Base-by-base conservation (phyloP, 1,140 invertebrate species). In the Eupristina koningsbergeri region DNA sequence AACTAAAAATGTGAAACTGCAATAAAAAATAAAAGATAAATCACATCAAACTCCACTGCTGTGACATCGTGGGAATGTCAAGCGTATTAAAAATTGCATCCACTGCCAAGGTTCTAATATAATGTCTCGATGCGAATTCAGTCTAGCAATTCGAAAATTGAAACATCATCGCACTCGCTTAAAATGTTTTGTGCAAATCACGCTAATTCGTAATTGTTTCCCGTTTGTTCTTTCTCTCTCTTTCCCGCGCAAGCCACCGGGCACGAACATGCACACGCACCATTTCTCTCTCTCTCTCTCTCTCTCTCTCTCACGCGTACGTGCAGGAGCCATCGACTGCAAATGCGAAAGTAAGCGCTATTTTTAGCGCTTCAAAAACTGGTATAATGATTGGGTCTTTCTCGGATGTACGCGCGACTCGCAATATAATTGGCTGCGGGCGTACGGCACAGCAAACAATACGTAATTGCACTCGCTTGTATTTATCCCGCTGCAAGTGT, bases 301-400 rank as follows among this genome's bases (percentile, higher is more conserved):
- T 26, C 69, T 26, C 69, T 41, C 69, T 22, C 39, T 31, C 41
- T 3, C 39, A 22, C 39, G 39, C 34, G 29, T 13, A 19, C 36
- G 22, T 13, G 17, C 19, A 6, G 15, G 19, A 17, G n/a, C 17
- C 17, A 61, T 22, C 34, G 45, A 53, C 26, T 39, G 75, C 75
- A 22, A 2, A 31, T 3, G 75, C 31, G 75, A 77, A 50, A 77
- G 34, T 17, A 17, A 39, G 13, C 19, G 71, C 71, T 81, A 81
- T 81, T 81, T 81, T 75, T 75, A 75, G 58, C 80, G 50, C 50
- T 81, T 81, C n/a, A 22, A 81, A 81, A 81, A 81, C 71, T 58
- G 47, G 69, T 47, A 74, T 45, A 74, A 74, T 31, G 34, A 81
- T 80, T 47, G 78, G 11, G 47, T 47, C 47, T 80, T 61, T 73